Conservation (phyloP, 2,888 invertebrate species). For the Drosophila paranaensis region DNA sequence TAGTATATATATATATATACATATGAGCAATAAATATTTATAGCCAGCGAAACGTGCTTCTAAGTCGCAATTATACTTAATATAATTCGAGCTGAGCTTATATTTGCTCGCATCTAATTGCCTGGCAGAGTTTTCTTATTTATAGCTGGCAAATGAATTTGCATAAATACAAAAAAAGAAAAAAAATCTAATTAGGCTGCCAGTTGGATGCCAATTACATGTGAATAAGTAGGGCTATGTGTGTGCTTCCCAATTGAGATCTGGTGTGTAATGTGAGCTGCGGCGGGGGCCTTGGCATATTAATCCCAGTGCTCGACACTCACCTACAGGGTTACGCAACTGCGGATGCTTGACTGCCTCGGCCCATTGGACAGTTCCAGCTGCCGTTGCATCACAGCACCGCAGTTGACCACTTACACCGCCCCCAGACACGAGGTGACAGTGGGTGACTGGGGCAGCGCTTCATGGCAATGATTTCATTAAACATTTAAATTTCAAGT, state of each 20-base stretch:
- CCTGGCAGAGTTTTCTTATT: conserved; percentile 18
- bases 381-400: conserved; percentile 16
- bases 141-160: conserved; percentile 6
- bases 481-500: conserved; percentile 77
- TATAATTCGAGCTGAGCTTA: conserved; percentile 10
- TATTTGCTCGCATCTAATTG: conserved; percentile 15
- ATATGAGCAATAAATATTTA: too few species aligned
- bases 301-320: conserved; percentile 29
- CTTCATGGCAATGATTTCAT: conserved; percentile 73
- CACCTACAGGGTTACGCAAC: conserved; percentile 14
- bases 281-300: conserved; percentile 11
- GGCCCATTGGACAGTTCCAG: background rate
- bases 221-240: background rate
- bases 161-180: conserved; percentile 18
- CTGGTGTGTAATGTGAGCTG: conserved; percentile 25
- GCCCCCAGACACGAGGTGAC: conserved; percentile 19
- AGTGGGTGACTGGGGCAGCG: conserved; percentile 21
- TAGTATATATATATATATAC: too few species aligned
- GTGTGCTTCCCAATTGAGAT: conserved; percentile 16
- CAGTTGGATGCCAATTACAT: conserved; percentile 12
- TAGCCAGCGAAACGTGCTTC: background rate
- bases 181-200: background rate
- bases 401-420: conserved; percentile 22
- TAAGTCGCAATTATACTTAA: conserved; percentile 19
- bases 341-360: conserved; percentile 15